Evolutionary conservation across 92 coral and sea anemone species (phyloP), one percentile per base, ranked within the genome.

Genomic region (Epizoanthus ramosus): DNA sequence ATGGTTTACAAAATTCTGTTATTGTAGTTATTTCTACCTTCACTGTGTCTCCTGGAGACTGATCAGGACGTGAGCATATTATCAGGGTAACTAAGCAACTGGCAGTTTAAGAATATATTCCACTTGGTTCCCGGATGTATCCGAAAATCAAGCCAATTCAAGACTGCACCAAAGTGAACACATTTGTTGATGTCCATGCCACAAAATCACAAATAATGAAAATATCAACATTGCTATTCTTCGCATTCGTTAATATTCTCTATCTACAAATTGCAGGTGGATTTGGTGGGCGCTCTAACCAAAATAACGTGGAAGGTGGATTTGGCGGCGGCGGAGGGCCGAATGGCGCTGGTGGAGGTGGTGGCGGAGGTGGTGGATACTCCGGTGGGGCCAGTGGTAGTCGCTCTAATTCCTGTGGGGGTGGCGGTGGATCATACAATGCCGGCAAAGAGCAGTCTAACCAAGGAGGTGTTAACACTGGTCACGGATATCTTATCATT

Each of bases 341-440:
- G 80, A 93, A 93, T 59, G 97, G 97, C 53, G 94, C 97, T 74
- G 97, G 97, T 57, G 97, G 97, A 12, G 97, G 97, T 12, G 97
- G 94, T 16, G 97, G 97, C 28, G 97, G 97, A 19, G 97, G 97
- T 1, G 97, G 97, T 41, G 97, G 97, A 39, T 93, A 93, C 90
- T 93, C 97, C 50, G 97, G 97, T 12, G 97, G 97, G 8, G 97
- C 97, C 61, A 93, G 97, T 93, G 97, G 97, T 12, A 91, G 95
- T 73, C 94, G 94, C 23, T 93, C 97, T 25, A 93, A 89, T 73
- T 93, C 97, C 93, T 93, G 97, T 89, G 97, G 97, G 85, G 97
- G 97, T 23, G 97, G 97, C 47, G 97, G 97, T 43, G 97, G 97
- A 69, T 93, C 97, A 53, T 86, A 64, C 80, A 93, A 93, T 67